A percentile compares a stretch with the other conserved stretches of the same genome.
phyloP scores from a whole-genome alignment of 2,797 vertebrate genomes.

The Coendou prehensilis region DNA sequence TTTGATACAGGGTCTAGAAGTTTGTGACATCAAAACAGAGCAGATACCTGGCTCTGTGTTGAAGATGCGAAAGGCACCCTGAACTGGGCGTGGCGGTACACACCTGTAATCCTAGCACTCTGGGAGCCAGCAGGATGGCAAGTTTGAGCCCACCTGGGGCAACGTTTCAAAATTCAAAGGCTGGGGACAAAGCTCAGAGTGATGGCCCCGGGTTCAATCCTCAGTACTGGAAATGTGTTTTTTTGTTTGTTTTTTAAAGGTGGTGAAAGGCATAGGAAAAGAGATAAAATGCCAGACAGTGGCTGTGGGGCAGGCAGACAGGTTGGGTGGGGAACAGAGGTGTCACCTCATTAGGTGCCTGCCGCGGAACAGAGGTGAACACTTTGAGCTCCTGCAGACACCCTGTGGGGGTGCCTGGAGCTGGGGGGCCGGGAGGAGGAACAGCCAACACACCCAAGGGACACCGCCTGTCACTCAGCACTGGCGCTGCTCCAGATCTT shows the following conservation, averaged over 20 bases:
- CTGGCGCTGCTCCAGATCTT: background rate
- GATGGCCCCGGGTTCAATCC: background rate
- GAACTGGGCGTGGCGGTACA: background rate
- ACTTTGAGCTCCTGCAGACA: rapidly evolving
- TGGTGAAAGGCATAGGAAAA: background rate
- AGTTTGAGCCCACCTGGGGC: background rate
- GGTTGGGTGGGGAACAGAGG: background rate
- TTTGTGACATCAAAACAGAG: background rate
- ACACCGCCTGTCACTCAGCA: background rate
- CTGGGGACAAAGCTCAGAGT: background rate
- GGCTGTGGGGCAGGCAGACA: background rate
- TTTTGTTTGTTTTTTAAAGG: background rate
- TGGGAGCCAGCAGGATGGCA: background rate
- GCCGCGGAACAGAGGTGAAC: background rate
- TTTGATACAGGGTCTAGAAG: background rate
- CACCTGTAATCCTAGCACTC: background rate
- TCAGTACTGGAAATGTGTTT: background rate
- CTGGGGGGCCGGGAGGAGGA: background rate
- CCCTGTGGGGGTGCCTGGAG: background rate
- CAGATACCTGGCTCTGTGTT: rapidly evolving
- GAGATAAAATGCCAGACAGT: rapidly evolving
- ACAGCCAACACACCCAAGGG: background rate
- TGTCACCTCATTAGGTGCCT: background rate
- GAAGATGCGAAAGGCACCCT: background rate
- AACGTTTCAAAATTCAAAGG: background rate